Conservation (phyloP, 2,797 vertebrate species). For the Graptemys geographica region DNA sequence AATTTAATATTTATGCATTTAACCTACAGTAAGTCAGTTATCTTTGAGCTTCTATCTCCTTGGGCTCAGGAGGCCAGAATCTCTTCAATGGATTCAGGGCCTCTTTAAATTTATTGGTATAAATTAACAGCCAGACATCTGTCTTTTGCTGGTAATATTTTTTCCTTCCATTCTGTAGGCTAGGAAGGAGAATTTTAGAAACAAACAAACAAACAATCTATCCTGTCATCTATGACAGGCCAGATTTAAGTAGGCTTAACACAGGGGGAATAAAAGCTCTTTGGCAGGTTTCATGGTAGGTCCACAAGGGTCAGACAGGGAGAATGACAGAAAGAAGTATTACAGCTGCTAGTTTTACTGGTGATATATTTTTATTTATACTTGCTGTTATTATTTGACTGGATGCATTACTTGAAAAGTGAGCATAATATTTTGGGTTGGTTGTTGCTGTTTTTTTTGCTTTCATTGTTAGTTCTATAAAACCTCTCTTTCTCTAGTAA, state of each 20-base stretch:
- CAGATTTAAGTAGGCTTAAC: not conserved
- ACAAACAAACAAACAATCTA: not conserved
- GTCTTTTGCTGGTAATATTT: not conserved
- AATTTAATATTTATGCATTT: not conserved
- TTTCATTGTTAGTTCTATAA: not conserved
- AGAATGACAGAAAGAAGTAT: not conserved
- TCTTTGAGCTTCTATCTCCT: not conserved
- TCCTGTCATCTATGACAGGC: not conserved
- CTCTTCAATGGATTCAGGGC: not conserved
- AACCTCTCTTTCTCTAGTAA: not conserved
- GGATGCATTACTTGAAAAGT: not conserved
- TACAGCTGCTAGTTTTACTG: constrained; percentile 6
- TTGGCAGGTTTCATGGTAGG: not conserved
- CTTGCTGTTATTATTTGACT: not conserved
- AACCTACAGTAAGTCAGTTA: not conserved
- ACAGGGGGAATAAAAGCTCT: not conserved
- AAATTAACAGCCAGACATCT: not conserved
- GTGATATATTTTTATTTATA: not conserved
- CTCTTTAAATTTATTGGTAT: not conserved
- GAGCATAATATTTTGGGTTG: constrained; percentile 24
- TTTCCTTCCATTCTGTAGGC: not conserved
- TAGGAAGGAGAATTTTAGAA: constrained; percentile 18
- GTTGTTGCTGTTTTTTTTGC: not conserved
- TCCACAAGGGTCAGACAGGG: not conserved
- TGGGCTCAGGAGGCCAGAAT: not conserved